A percentile compares a stretch with the other conserved stretches of the same genome.
Conservation (phyloP, 1,140 invertebrate species). For the Temnothorax curvispinosus region DNA sequence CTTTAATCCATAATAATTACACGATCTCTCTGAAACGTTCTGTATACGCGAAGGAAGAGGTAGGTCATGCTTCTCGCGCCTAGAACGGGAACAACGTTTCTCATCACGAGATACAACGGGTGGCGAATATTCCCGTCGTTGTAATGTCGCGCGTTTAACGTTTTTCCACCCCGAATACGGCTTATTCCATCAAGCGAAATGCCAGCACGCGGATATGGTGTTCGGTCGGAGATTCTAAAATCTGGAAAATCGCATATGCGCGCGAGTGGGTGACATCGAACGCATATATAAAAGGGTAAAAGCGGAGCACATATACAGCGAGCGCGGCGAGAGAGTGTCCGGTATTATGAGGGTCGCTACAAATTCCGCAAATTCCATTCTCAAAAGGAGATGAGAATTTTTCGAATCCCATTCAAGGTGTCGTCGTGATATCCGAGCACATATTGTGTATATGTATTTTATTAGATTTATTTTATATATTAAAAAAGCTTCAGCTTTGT, state of each 20-base stretch:
- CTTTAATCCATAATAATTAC: conserved; percentile 4
- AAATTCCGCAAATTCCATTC: conserved; percentile 48
- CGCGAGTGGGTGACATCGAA: background rate
- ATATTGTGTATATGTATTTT: background rate
- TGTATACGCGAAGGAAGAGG: background rate
- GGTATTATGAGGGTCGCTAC: conserved; percentile 33
- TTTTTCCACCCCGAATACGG: background rate
- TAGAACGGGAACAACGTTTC: background rate
- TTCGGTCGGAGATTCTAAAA: conserved; percentile 25
- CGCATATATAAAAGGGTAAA: conserved; percentile 38
- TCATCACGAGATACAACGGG: conserved; percentile 34
- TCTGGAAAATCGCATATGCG: conserved; percentile 15
- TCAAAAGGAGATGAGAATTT: conserved; percentile 45
- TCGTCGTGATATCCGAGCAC: background rate
- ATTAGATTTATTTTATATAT: background rate
- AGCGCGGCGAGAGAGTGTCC: background rate
- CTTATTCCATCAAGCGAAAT: conserved; percentile 23
- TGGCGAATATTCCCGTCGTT: background rate
- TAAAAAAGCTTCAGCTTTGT: background rate
- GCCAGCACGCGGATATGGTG: conserved; percentile 1
- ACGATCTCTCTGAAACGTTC: background rate
- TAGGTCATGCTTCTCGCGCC: background rate
- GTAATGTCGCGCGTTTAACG: conserved; percentile 33
- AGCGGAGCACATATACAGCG: background rate
- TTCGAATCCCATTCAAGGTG: conserved; percentile 45